Evolutionary conservation across 2,797 vertebrate species (phyloP), one percentile per base, ranked within the genome.

Genomic region (Pipistrellus pygmaeus): DNA sequence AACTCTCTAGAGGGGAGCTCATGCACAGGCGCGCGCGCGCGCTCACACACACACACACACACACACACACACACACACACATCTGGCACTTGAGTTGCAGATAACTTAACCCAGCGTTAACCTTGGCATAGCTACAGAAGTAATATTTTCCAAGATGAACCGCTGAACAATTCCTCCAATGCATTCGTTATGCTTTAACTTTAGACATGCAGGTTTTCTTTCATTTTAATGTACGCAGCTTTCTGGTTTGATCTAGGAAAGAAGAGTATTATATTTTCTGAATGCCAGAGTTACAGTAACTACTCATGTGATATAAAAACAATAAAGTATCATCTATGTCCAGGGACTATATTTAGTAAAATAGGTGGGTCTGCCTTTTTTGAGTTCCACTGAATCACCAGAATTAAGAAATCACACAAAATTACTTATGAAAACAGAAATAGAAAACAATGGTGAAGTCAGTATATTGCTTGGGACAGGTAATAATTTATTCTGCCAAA

Each of bases 61-160:
- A 21, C 30, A 18, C 35, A 10, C 27, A 15, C 6, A 1, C 9
- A 75, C 38, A 76, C 18, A 64, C 69, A 23, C 72, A 85, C 89
- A 86, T 88, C 86, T 97, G 91, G 76, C 68, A 71, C 71, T 96
- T 80, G n/a, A 44, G 86, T 38, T 93, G 41, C 60, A 96, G 97
- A 97, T 97, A 97, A 97, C 95, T 93, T 97, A 96, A 97, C 91
- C 48, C 46, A 53, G 94, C 69, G 91, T 90, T 95, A 91, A 93
- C 73, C 25, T 97, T 98, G 96, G 97, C 95, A 73, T 30, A 15
- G 23, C 89, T 97, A 96, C 96, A 98, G 96, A 96, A 96, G 96
- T 90, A 95, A 96, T 95, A 97, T 97, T 97, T 98, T 97, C 66
- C 80, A 46, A 80, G 84, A 96, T 95, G 94, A 97, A 91, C 66